These are phyloP conservation scores for Mycalesis mineus DNA, from an alignment of 2,888 invertebrate genomes.

Conservation along the genomic window DNA sequence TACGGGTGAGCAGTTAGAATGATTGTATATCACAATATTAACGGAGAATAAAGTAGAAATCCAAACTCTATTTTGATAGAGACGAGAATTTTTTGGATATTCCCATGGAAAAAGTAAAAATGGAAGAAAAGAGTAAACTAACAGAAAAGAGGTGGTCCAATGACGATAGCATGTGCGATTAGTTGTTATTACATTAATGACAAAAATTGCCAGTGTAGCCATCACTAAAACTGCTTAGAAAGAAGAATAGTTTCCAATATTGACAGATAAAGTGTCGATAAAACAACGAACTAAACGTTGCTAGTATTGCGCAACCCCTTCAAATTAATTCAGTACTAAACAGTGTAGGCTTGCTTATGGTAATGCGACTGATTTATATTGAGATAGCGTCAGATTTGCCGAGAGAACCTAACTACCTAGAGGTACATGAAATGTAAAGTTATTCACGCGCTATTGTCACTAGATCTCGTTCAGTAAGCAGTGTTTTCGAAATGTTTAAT, in stretches of 20 bases:
- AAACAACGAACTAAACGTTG: neutral
- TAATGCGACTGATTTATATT: constrained; percentile 33
- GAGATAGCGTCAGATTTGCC: constrained; percentile 25
- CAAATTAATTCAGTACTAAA: constrained; percentile 28
- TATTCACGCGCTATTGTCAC: constrained; percentile 3
- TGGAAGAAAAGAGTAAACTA: too few relatives aligned
- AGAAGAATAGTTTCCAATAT: neutral
- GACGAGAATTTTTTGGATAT: too few relatives aligned
- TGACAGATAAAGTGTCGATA: neutral
- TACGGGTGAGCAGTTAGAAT: too few relatives aligned
- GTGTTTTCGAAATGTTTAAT: constrained; percentile 1
- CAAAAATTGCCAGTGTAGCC: too few relatives aligned
- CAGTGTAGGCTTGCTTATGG: constrained; percentile 31
- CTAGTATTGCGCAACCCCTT: constrained; percentile 20
- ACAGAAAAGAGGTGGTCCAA: too few relatives aligned
- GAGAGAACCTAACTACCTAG: neutral
- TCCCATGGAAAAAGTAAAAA: too few relatives aligned
- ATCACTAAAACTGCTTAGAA: too few relatives aligned
- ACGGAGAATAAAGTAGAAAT: too few relatives aligned
- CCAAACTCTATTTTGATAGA: too few relatives aligned
- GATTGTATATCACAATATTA: too few relatives aligned
- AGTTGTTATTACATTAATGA: too few relatives aligned
- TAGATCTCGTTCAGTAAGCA: neutral
- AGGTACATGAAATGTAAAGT: constrained; percentile 4
- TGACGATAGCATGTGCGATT: too few relatives aligned